Percentiles rank a stretch among this genome's conserved stretches.
Evolutionary conservation across 2,113 vertebrate genomes (phyloP).

Genomic region (Hyla sarda): DNA sequence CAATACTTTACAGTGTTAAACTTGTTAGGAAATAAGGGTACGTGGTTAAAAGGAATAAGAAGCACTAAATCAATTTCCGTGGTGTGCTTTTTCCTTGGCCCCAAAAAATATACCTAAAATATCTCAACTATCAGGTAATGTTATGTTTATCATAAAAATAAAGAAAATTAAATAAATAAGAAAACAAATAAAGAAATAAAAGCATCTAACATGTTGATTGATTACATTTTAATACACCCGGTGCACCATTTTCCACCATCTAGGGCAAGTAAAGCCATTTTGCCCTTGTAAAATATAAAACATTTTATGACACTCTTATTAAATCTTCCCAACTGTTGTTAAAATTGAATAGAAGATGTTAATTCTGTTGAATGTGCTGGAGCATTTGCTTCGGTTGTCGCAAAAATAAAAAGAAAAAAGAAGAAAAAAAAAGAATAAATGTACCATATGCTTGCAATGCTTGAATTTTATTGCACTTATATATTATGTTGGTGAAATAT

Average conservation of each 20-base stretch:
- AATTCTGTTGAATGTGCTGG: conserved; percentile 58
- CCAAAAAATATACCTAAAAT: no score
- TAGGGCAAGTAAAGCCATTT: not conserved
- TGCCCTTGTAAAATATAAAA: not conserved
- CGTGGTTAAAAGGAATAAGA: no score
- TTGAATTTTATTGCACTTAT: conserved; percentile 69
- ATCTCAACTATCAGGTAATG: no score
- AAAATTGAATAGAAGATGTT: conserved; percentile 51
- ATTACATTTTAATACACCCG: no score
- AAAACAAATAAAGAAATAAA: not conserved
- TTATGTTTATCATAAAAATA: no score
- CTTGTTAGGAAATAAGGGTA: no score
- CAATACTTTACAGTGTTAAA: no score
- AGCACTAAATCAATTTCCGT: no score
- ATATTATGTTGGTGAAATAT: conserved; percentile 72
- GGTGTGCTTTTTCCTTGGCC: no score
- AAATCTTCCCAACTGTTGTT: not conserved
- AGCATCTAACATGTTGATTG: not conserved
- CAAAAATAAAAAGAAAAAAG: conserved; percentile 28
- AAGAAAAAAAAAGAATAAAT: conserved; percentile 36
- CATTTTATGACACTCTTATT: not conserved
- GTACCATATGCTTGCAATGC: conserved; percentile 63
- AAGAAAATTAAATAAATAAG: no score
- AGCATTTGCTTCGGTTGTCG: conserved; percentile 61
- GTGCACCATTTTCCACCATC: no score